phyloP scores from a whole-genome alignment of 1,140 invertebrate species.

The Globodera ellingtonae region DNA sequence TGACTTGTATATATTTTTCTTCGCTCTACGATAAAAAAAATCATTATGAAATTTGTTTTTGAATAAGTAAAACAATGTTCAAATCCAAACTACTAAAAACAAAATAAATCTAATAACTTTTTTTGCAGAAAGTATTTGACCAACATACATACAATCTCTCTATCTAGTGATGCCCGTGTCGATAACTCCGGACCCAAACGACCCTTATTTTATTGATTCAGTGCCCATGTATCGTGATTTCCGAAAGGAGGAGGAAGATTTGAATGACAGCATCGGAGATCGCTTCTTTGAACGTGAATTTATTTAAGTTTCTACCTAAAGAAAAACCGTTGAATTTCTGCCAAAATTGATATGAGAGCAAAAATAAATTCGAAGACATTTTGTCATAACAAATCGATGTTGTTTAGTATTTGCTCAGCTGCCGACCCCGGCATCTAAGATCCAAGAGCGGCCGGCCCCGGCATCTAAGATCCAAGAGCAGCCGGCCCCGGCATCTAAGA shows the following conservation, averaged over 20 bases:
- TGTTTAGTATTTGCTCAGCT: no score
- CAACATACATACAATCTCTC: no score
- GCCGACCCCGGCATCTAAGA: neutral
- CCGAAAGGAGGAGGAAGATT: neutral
- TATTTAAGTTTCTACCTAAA: neutral
- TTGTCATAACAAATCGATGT: neutral
- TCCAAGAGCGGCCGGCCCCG: neutral
- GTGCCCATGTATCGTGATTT: constrained; percentile 7
- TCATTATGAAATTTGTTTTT: no score
- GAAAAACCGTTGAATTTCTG: neutral
- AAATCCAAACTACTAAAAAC: no score
- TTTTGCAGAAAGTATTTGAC: no score
- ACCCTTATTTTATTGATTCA: constrained; percentile 2
- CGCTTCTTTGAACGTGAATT: neutral
- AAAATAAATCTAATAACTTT: no score
- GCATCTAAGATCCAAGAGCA: neutral
- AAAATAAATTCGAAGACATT: neutral
- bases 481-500: neutral
- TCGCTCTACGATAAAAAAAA: no score
- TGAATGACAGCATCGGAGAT: neutral
- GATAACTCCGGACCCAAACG: constrained; percentile 7
- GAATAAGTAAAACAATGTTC: no score
- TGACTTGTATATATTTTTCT: no score
- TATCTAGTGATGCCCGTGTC: neutral
- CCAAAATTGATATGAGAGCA: neutral